Conservation (phyloP, 2,888 invertebrate species). For the Cetonia aurata region DNA sequence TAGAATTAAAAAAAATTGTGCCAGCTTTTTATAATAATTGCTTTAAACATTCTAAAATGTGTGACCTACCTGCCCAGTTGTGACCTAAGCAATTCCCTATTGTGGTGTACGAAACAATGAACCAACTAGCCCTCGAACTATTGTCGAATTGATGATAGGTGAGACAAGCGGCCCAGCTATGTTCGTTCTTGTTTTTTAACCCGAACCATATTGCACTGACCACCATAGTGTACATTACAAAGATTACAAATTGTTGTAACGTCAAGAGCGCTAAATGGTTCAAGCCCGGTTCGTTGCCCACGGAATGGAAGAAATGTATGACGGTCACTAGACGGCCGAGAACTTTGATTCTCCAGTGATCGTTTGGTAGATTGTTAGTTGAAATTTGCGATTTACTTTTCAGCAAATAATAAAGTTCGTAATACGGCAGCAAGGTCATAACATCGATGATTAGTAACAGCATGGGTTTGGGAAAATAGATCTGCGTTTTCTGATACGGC, state of each 20-base stretch:
- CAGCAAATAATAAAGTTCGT: conserved; percentile 40
- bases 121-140: conserved; percentile 26
- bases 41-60: not conserved
- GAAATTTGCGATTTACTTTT: conserved; percentile 25
- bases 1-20: not conserved
- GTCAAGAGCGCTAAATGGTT: conserved; percentile 41
- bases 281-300: conserved; percentile 44
- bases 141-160: conserved; percentile 39
- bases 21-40: not conserved
- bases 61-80: conserved; percentile 43
- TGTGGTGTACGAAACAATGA: conserved; percentile 19
- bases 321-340: conserved; percentile 28
- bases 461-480: conserved; percentile 32
- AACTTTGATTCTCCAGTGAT: conserved; percentile 36
- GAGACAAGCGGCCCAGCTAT: conserved; percentile 36
- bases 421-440: conserved; percentile 38
- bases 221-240: conserved; percentile 43
- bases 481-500: conserved; percentile 37
- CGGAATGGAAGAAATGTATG: conserved; percentile 23
- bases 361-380: conserved; percentile 15
- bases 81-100: conserved; percentile 40
- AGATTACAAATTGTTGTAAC: conserved; percentile 38
- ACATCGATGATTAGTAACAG: conserved; percentile 32
- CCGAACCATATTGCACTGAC: conserved; percentile 45
- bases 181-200: conserved; percentile 15